Conservation (phyloP, 2,888 invertebrate genomes). For the Fabriciana adippe region DNA sequence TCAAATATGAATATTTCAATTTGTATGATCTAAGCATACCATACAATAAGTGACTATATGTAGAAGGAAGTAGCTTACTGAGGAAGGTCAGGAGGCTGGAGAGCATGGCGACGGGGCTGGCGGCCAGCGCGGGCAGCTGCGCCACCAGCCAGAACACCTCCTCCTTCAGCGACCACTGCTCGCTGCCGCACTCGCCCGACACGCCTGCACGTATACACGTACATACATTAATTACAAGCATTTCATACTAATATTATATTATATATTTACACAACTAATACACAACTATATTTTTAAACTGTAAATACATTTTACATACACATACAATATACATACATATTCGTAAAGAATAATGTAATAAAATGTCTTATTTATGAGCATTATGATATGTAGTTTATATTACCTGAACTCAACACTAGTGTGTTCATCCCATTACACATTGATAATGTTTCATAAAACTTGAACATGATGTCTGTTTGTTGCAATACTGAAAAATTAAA, state of each 20-base stretch:
- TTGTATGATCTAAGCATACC: no score
- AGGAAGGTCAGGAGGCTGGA: constrained; percentile 90
- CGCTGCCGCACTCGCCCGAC: constrained; percentile 62
- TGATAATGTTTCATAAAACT: constrained; percentile 90
- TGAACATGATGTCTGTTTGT: constrained; percentile 91
- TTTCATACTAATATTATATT: constrained; percentile 50
- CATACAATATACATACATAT: background rate
- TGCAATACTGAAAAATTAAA: constrained; percentile 82
- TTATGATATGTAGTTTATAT: constrained; percentile 24
- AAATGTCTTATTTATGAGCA: background rate
- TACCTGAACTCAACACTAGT: constrained; percentile 57
- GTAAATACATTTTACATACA: background rate
- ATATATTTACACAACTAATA: background rate
- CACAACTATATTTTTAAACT: background rate
- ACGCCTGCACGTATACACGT: constrained; percentile 27
- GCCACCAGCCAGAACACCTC: constrained; percentile 93
- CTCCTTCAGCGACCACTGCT: constrained; percentile 90
- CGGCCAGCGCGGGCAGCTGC: constrained; percentile 88
- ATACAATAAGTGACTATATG: no score
- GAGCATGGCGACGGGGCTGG: constrained; percentile 88
- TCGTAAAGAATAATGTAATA: background rate
- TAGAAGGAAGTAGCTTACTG: constrained; percentile 52
- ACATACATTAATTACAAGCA: background rate
- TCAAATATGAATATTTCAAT: no score
- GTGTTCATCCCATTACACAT: constrained; percentile 82